Percentiles rank a stretch among this genome's conserved stretches.
Evolutionary conservation across 1,140 invertebrate species (phyloP).

Genomic region (Heterodera carotae): DNA sequence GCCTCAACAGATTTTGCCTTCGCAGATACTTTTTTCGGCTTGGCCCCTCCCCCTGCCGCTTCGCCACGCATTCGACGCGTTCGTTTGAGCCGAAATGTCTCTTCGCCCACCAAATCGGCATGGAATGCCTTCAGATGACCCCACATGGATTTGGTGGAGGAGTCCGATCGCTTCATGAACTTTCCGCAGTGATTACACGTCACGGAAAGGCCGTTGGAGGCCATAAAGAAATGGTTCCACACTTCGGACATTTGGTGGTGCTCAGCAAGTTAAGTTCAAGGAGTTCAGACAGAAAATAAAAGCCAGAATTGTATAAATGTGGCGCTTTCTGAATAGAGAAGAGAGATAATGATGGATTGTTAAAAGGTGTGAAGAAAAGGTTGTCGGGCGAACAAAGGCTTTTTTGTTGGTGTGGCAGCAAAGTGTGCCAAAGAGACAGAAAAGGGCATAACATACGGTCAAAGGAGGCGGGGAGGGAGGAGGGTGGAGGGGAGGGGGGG

Average conservation of each 20-base stretch:
- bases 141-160: slow-evolving; percentile 49
- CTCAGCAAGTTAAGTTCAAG: neutral
- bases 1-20: neutral
- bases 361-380: no score
- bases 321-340: no score
- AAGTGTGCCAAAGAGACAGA: no score
- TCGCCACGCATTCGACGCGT: slow-evolving; percentile 32
- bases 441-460: neutral
- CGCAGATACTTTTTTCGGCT: slow-evolving; percentile 6
- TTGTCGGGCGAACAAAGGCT: no score
- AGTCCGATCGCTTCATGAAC: slow-evolving; percentile 42
- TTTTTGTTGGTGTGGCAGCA: no score
- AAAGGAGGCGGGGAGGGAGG: neutral
- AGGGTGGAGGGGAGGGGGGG: no score
- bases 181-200: slow-evolving; percentile 43
- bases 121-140: slow-evolving; percentile 45
- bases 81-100: slow-evolving; percentile 41
- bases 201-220: slow-evolving; percentile 32
- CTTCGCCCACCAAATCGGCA: slow-evolving; percentile 38
- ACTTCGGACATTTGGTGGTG: slow-evolving; percentile 39
- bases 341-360: no score
- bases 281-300: no score
- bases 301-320: no score
- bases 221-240: slow-evolving; percentile 46
- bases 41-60: neutral